These are phyloP conservation scores for Zootermopsis nevadensis DNA, from an alignment of 2,888 invertebrate genomes.

Conservation along the genomic window DNA sequence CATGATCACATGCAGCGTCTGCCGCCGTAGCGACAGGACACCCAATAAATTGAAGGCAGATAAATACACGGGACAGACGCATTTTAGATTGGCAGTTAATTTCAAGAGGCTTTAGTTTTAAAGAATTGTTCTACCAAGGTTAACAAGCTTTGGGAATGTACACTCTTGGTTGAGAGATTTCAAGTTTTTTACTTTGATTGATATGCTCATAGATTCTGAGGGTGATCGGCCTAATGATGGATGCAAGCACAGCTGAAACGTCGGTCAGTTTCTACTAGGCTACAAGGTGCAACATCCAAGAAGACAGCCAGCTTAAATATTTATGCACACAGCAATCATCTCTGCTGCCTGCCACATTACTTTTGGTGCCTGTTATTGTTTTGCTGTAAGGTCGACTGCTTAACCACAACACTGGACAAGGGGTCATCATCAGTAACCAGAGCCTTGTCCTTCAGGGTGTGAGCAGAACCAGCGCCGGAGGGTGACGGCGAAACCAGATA, in stretches of 20 bases:
- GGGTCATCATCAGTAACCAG: slow-evolving; percentile 91
- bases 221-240: too few relatives aligned
- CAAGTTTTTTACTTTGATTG: too few relatives aligned
- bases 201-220: too few relatives aligned
- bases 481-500: slow-evolving; percentile 88
- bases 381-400: slow-evolving; percentile 77
- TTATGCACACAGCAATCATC: too few relatives aligned
- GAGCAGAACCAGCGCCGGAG: slow-evolving; percentile 86
- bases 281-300: too few relatives aligned
- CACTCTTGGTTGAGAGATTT: too few relatives aligned
- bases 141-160: neutral
- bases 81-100: neutral
- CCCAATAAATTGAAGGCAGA: neutral
- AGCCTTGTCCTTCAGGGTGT: slow-evolving; percentile 90
- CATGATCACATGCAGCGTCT: neutral
- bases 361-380: too few relatives aligned
- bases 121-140: neutral
- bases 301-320: too few relatives aligned
- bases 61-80: neutral
- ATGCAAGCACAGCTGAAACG: too few relatives aligned
- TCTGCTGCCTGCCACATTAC: too few relatives aligned
- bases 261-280: too few relatives aligned
- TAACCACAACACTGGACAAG: slow-evolving; percentile 84
- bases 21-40: neutral
- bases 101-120: neutral